These are phyloP conservation scores for Alectoris magna DNA, from an alignment of 2,797 vertebrate genomes.

Conservation along the genomic window DNA sequence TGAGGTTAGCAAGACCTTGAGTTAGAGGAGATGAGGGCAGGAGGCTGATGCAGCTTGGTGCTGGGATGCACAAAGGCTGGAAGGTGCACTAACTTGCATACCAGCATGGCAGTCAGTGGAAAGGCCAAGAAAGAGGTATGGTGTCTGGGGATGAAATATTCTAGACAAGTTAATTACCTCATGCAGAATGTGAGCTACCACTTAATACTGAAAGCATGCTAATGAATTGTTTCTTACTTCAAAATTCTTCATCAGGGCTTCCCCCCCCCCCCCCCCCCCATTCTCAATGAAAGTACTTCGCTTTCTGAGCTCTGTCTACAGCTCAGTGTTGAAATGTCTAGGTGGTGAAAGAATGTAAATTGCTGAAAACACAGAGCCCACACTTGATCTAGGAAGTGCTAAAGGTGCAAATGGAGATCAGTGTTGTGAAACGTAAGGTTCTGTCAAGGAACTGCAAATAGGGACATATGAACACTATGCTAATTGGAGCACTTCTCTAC, in stretches of 20 bases:
- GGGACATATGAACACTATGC: accelerated
- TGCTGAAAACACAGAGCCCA: neutral
- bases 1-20: neutral
- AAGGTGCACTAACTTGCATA: neutral
- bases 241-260: neutral
- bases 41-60: neutral
- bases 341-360: neutral
- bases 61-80: neutral
- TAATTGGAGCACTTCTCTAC: neutral
- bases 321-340: too few species aligned
- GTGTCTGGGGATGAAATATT: constrained; percentile 28
- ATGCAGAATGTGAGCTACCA: neutral
- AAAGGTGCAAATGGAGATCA: neutral
- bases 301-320: accelerated
- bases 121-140: neutral
- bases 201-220: neutral
- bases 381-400: neutral
- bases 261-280: accelerated
- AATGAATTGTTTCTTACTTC: neutral
- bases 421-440: neutral
- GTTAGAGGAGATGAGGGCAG: accelerated
- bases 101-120: neutral
- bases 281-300: neutral
- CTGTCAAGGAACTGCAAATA: neutral
- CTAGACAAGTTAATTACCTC: constrained; percentile 34